A percentile compares a stretch with the other conserved stretches of the same genome.
These are phyloP conservation scores for Balearica regulorum DNA, from an alignment of 2,797 vertebrate genomes.

Conservation along the genomic window DNA sequence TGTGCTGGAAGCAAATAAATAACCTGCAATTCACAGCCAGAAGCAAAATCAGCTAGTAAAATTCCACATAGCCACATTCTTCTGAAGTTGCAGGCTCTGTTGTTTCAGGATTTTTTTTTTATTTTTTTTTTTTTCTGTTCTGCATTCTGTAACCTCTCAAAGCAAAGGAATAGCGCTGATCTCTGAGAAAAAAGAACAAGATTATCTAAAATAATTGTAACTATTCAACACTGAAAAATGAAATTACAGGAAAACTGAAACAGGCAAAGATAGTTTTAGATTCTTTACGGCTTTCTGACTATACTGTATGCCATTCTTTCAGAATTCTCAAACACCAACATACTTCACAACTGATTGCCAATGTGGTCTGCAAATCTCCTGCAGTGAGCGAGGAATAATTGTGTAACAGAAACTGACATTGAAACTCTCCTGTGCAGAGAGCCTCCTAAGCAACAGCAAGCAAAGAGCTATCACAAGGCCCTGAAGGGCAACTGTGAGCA, in stretches of 20 bases:
- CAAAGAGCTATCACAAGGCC: background rate
- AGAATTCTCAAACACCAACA: background rate
- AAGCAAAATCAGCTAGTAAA: background rate
- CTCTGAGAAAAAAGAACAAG: background rate
- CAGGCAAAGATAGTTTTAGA: background rate
- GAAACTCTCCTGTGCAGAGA: background rate
- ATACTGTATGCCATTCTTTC: background rate
- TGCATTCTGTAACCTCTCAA: background rate
- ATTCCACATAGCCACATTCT: background rate
- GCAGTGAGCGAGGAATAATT: background rate
- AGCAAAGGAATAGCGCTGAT: background rate
- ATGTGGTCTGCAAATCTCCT: background rate
- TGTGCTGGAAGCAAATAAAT: background rate
- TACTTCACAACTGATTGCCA: background rate
- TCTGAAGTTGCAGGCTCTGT: background rate
- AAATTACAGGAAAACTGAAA: background rate
- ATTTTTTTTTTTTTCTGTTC: background rate
- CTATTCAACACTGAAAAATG: background rate
- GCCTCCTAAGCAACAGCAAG: fast-evolving
- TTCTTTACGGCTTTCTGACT: background rate
- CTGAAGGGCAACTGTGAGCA: background rate
- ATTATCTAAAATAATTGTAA: background rate
- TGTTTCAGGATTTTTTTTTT: background rate
- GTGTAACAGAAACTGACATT: background rate
- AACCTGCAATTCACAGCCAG: background rate